Conservation (phyloP, 2,797 vertebrate genomes). For the Neopelma chrysocephalum region DNA sequence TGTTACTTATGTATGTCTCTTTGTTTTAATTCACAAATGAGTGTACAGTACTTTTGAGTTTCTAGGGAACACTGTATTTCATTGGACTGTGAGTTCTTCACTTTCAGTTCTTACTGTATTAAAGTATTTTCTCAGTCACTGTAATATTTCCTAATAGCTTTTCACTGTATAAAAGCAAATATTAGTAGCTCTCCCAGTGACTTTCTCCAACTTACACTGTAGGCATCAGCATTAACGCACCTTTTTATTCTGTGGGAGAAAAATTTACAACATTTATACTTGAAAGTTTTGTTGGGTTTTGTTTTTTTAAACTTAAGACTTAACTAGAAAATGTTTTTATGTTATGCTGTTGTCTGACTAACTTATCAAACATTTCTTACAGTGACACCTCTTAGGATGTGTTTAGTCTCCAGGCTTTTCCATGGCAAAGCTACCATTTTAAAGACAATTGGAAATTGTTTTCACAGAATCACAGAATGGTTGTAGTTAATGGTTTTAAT, state of each 20-base stretch:
- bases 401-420: neutral
- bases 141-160: neutral
- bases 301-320: neutral
- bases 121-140: neutral
- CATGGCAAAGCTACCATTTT: neutral
- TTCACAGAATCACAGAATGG: neutral
- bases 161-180: neutral
- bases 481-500: constrained; percentile 4
- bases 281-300: neutral
- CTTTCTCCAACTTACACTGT: neutral
- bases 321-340: neutral
- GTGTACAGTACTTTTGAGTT: neutral
- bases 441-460: neutral
- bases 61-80: neutral
- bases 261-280: neutral
- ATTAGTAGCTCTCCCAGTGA: neutral
- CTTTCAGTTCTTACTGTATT: neutral
- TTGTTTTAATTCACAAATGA: neutral
- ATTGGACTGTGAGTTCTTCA: neutral
- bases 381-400: neutral
- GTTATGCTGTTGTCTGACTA: neutral
- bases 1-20: neutral
- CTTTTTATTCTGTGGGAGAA: neutral
- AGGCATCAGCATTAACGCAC: neutral
- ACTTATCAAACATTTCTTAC: neutral